Evolutionary conservation across 1,140 invertebrate genomes (phyloP), one percentile per base, ranked within the genome.

Genomic region (Neoseiulus cucumeris): DNA sequence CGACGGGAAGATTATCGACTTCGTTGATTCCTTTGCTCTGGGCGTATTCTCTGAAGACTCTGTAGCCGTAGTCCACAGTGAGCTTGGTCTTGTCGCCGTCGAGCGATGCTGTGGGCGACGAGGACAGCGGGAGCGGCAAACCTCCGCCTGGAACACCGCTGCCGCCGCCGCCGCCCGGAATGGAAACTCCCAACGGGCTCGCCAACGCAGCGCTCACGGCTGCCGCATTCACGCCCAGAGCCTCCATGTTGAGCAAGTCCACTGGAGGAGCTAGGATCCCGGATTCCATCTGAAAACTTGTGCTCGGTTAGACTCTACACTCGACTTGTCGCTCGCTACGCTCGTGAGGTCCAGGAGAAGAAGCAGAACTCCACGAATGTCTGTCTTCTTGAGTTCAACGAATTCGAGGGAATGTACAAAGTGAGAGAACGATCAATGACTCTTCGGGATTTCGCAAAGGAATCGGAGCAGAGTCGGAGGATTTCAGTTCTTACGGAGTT

Each of bases 31-130:
- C 69, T 30, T 68, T 67, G 44, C 67, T 67, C 17, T 64, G 44
- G 44, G 67, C 66, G 45, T 69, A 68, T 55, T 69, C 69, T 20
- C 69, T 59, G 44, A 69, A 69, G 29, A 69, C 67, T 45, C 67
- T 44, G 12, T 68, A 66, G 20, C 69, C 69, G 64, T 69, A 69
- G 55, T 67, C 66, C 6, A 67, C 68, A 1, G 69, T 67, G 25
- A 68, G 69, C 22, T 67, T 66, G 7, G 69, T 69, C 47, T 69
- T 69, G 18, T 67, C 69, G 64, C 68, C 68, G 42, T 69, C 69
- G 14, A 59, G 51, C 4, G 51, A 59, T 14, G 51, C 51, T 17
- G 51, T 59, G 17, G 51, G 51, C 22, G 51, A 59, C 25, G 51
- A 20, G 2, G 51, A 20, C 4, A 59, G 22, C 22, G 51, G 51